Conservation (phyloP, 2,888 invertebrate genomes). For the Herminia tarsipennalis region DNA sequence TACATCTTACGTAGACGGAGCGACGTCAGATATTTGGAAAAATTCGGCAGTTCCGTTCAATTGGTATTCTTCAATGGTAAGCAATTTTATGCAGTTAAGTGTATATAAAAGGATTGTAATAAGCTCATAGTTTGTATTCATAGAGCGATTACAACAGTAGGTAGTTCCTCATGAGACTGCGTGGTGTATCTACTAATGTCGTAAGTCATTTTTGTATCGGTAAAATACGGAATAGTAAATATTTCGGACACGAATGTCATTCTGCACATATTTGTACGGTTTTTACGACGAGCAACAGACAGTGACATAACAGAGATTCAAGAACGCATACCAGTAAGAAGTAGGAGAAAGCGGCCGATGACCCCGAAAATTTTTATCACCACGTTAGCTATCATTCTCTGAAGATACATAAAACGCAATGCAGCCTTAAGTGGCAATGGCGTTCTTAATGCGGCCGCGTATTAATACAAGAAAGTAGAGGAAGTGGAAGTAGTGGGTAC, state of each 20-base stretch:
- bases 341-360: conserved; percentile 72
- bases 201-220: conserved; percentile 11
- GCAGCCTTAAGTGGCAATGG: conserved; percentile 43
- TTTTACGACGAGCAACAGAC: conserved; percentile 47
- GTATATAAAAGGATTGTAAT: conserved; percentile 39
- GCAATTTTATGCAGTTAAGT: conserved; percentile 6
- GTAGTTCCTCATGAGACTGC: conserved; percentile 61
- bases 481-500: conserved; percentile 65
- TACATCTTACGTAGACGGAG: conserved; percentile 4
- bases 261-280: conserved; percentile 34
- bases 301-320: conserved; percentile 63
- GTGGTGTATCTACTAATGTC: conserved; percentile 49
- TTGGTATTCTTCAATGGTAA: conserved; percentile 16
- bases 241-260: conserved; percentile 16
- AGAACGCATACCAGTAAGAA: conserved; percentile 57
- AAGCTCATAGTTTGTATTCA: conserved; percentile 56
- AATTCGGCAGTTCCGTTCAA: conserved; percentile 12
- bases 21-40: neutral
- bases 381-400: conserved; percentile 56
- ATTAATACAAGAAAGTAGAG: conserved; percentile 67
- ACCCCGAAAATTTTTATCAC: conserved; percentile 63
- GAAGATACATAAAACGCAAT: conserved; percentile 53
- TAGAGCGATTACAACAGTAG: conserved; percentile 50
- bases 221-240: conserved; percentile 38
- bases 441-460: conserved; percentile 55